These are phyloP conservation scores for Passer montanus DNA, from an alignment of 2,113 vertebrate genomes.

Conservation along the genomic window DNA sequence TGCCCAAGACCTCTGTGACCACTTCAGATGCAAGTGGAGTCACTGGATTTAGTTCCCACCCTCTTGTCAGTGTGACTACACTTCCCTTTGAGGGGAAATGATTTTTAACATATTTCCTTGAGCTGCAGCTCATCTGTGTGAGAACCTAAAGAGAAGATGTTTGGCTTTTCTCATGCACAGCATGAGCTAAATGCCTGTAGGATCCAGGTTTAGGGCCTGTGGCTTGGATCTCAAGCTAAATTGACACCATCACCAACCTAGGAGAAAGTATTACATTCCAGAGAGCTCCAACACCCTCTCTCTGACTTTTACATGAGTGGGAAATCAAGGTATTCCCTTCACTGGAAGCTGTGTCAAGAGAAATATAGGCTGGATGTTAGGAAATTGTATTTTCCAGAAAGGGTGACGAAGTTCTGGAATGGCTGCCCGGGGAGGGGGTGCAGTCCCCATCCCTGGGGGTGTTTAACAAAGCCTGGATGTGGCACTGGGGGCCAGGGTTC, in stretches of 20 bases:
- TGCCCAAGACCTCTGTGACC: not conserved
- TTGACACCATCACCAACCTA: rapidly evolving
- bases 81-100: not conserved
- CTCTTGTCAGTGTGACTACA: not conserved
- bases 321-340: not conserved
- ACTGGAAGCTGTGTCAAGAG: not conserved
- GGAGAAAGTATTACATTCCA: not conserved
- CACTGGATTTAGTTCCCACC: too few species aligned
- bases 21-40: not conserved
- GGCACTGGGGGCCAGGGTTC: not conserved
- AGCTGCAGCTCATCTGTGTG: not conserved
- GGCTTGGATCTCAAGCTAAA: not conserved
- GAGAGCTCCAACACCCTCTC: not conserved
- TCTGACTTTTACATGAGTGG: rapidly evolving
- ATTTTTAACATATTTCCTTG: not conserved
- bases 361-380: not conserved
- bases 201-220: not conserved
- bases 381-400: rapidly evolving
- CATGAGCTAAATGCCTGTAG: not conserved
- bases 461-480: not conserved
- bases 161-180: not conserved
- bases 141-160: not conserved
- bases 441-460: not conserved
- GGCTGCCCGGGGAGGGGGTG: not conserved
- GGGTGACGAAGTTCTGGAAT: not conserved